Base-by-base conservation (phyloP, 2,113 vertebrate genomes). In the Periophthalmus modestus region DNA sequence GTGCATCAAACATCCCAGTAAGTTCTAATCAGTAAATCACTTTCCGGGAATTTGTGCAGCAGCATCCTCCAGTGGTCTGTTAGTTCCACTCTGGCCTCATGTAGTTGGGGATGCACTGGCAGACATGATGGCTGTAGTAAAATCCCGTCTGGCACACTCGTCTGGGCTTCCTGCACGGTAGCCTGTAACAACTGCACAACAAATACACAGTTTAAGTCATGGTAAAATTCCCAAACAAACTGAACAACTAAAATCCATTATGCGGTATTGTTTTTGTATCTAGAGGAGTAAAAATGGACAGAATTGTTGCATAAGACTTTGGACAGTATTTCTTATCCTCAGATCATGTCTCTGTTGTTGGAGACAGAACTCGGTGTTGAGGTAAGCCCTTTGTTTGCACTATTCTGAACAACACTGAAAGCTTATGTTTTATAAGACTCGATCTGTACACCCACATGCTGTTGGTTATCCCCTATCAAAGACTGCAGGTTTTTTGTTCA, bases 21-120 rank as follows among this genome's bases (percentile, higher is more conserved):
- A 62, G 15, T 24, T 16, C 68, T 46, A 65, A 61, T 61, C 59
- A 7, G 28, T 59, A 5, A 14, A 14, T 59, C 15, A 62, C 59
- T 34, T 65, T 63, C 5, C 33, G 16, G 16, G 28, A 19, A 63
- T 10, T 63, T 65, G 0, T 65, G 62, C 18, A 12, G 34, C 11
- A 12, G 62, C 34, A 39, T 34, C 71, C 15, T 55, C 63, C 24
- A 5, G 12, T 54, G 28, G 6, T 10, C 19, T 65, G 55, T 82
- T 78, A 92, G 15, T 91, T 90, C 92, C 89, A 89, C 69, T 82
- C 54, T 5, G 88, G 86, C 81, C 83, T 93, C 90, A 93, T 88
- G 85, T 82, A 81, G 71, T 88, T 84, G 58, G 93, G 92, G 73
- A 93, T 88, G 82, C 93, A 93, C 81, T 91, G 89, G 73, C 93